Evolutionary conservation across 2,797 vertebrate genomes (phyloP).

Genomic region (Crax fasciolata): DNA sequence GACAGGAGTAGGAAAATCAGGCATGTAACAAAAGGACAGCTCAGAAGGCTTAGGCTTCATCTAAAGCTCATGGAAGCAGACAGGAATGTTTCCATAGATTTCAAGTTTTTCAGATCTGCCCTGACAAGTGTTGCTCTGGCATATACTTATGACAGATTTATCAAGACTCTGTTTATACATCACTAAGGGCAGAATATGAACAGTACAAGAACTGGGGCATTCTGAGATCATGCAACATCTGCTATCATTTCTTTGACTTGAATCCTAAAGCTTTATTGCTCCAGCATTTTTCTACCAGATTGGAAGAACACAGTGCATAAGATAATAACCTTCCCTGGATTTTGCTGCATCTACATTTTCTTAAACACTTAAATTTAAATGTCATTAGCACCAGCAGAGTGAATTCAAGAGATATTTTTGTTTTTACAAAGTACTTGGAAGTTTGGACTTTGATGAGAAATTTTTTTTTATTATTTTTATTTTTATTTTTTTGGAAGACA

Average conservation of each 20-base stretch:
- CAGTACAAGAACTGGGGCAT: not conserved
- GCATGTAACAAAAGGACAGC: not conserved
- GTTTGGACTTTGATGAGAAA: not conserved
- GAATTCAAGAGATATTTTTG: not conserved
- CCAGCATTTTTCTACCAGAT: not conserved
- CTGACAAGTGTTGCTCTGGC: not conserved
- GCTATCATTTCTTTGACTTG: not conserved
- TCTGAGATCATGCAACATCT: not conserved
- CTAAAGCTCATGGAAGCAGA: not conserved
- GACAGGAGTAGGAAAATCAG: not conserved
- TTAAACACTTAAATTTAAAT: not conserved
- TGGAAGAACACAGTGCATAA: not conserved
- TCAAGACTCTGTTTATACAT: not conserved
- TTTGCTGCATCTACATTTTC: not conserved
- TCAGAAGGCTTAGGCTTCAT: not conserved
- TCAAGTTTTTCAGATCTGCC: not conserved
- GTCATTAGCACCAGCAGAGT: not conserved
- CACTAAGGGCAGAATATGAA: not conserved
- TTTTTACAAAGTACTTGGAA: not conserved
- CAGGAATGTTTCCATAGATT: not conserved
- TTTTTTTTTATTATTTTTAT: no score
- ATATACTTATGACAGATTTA: not conserved
- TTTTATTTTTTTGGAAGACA: not conserved
- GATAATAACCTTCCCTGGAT: not conserved
- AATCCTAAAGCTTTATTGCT: slow-evolving; percentile 21